A percentile compares a stretch with the other conserved stretches of the same genome.
Conservation (phyloP, 1,140 invertebrate genomes). For the Asbolus verrucosus region DNA sequence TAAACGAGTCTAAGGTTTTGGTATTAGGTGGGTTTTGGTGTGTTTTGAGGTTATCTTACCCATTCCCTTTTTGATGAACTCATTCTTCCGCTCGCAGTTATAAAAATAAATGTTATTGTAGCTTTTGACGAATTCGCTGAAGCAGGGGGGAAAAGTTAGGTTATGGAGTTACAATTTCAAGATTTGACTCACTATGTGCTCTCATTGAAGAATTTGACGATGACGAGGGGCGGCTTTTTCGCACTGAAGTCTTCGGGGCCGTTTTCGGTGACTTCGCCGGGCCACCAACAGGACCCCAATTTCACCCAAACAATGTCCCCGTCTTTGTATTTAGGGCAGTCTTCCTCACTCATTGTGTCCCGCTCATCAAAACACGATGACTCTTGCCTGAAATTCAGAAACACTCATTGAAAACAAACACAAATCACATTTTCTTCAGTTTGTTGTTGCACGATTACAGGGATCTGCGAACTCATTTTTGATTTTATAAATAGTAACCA, state of each 20-base stretch:
- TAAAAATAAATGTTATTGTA: slow-evolving; percentile 79
- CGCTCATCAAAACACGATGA: neutral
- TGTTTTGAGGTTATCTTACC: slow-evolving; percentile 69
- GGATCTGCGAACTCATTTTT: slow-evolving; percentile 36
- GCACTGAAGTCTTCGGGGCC: slow-evolving; percentile 70
- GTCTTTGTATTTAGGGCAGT: slow-evolving; percentile 73
- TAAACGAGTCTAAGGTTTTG: slow-evolving; percentile 69
- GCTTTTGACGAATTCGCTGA: slow-evolving; percentile 82
- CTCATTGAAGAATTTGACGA: slow-evolving; percentile 87
- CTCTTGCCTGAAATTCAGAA: neutral
- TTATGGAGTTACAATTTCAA: neutral
- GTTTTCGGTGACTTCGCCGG: slow-evolving; percentile 77
- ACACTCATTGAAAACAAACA: slow-evolving; percentile 27
- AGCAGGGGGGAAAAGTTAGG: slow-evolving; percentile 65
- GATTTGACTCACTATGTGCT: slow-evolving; percentile 76
- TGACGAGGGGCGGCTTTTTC: slow-evolving; percentile 78
- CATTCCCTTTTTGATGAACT: slow-evolving; percentile 83
- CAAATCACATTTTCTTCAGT: slow-evolving; percentile 13
- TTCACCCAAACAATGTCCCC: slow-evolving; percentile 88
- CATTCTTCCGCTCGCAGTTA: slow-evolving; percentile 80
- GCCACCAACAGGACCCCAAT: slow-evolving; percentile 81
- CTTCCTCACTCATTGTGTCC: slow-evolving; percentile 73
- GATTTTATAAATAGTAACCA: slow-evolving; percentile 30
- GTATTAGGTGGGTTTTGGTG: neutral
- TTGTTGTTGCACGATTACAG: slow-evolving; percentile 28